Evolutionary conservation across 2,888 invertebrate species (phyloP), one percentile per base, ranked within the genome.

Genomic region (Apotomis capreana): DNA sequence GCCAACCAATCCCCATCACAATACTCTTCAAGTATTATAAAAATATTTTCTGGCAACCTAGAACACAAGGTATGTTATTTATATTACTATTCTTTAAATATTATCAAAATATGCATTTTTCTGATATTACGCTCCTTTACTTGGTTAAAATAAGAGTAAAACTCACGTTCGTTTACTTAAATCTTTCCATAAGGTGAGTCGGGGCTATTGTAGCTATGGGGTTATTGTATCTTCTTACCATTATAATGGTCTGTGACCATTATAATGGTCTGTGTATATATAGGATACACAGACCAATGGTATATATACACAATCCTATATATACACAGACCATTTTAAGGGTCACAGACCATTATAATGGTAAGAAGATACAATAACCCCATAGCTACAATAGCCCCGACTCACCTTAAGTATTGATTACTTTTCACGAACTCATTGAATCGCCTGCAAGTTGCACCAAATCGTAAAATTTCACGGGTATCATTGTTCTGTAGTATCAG

Each of bases 401-500:
- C n/a, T n/a, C n/a, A n/a, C n/a, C n/a, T n/a, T n/a, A n/a, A 78
- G 67, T 76, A 76, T 58, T 86, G 82, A 76, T 89, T 88, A 59
- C 79, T 83, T n/a, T 83, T 84, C 2, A 95, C 85, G 65, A 93
- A 79, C 72, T 89, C 85, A 77, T 92, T 83, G 71, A 94, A 93
- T 52, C 88, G 88, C 78, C 90, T 94, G 83, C 94, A 95, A 15
- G 94, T 94, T 64, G 87, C 78, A 26, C 94, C 88, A 77, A 95
- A 94, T 79, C 89, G 90, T 12, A 94, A 73, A 58, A 94, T 88
- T 82, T 95, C 95, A 9, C 73, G 71, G 69, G 78, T 77, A 52
- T 82, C 74, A 68, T 75, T 80, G 63, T 81, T 76, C 74, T 78
- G 70, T 55, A 90, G 76, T 74, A 89, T 84, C 57, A 84, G 70